phyloP scores from a whole-genome alignment of 2,888 invertebrate species.

The Pollenia griseotomentosa region DNA sequence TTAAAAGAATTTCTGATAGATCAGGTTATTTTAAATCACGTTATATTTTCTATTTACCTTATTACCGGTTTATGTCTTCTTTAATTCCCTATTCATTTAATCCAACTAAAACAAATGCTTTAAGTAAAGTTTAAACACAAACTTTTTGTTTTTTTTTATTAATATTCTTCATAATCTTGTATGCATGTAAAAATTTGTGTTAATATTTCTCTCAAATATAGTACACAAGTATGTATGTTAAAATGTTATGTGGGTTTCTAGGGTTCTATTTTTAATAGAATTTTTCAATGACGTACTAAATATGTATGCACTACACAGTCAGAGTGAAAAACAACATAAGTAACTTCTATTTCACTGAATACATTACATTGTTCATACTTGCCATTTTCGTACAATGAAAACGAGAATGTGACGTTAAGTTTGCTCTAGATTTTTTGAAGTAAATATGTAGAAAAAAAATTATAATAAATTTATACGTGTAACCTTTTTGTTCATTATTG shows the following conservation, averaged over 20 bases:
- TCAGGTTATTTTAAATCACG: not conserved
- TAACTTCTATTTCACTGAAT: not conserved
- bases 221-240: not conserved
- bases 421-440: constrained; percentile 64
- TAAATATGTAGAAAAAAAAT: constrained; percentile 4
- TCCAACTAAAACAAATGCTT: not conserved
- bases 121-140: constrained; percentile 8
- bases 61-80: not conserved
- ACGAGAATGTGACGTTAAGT: constrained; percentile 70
- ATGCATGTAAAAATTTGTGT: not conserved
- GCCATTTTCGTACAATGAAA: constrained; percentile 52
- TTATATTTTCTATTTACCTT: not conserved
- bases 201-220: not conserved
- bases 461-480: constrained; percentile 39
- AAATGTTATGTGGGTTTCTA: constrained; percentile 68
- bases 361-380: constrained; percentile 13
- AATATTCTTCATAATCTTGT: constrained; percentile 7
- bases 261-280: constrained; percentile 62
- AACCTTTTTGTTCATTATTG: constrained; percentile 50
- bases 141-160: not conserved
- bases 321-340: constrained; percentile 12
- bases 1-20: too few species aligned
- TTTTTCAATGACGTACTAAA: constrained; percentile 64
- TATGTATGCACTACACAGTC: constrained; percentile 5
- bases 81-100: not conserved